phyloP scores from a whole-genome alignment of 2,797 vertebrate species.

The Anguilla megastoma region DNA sequence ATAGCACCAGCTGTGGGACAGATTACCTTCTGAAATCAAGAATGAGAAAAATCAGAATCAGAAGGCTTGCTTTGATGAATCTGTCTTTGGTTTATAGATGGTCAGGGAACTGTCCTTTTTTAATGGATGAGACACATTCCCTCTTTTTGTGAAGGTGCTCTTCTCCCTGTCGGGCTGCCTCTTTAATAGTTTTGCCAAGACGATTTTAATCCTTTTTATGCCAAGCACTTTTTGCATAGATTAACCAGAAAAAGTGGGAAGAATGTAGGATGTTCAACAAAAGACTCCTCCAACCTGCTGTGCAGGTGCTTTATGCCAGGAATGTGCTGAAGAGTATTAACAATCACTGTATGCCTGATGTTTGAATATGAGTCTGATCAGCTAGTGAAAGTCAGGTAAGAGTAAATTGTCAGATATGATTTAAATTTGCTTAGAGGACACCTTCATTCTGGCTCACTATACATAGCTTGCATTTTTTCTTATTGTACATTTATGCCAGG shows the following conservation, averaged over 20 bases:
- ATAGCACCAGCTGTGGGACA: background rate
- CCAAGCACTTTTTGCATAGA: background rate
- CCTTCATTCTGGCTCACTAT: too few species aligned
- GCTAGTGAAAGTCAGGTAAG: too few species aligned
- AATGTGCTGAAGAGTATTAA: too few species aligned
- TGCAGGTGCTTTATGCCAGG: background rate
- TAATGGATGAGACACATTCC: background rate
- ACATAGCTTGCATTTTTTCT: too few species aligned
- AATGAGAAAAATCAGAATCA: background rate
- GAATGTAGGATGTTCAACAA: too few species aligned
- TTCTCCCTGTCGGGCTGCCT: background rate
- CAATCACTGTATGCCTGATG: too few species aligned
- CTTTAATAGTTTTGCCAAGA: background rate
- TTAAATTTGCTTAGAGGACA: too few species aligned
- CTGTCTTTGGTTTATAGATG: background rate
- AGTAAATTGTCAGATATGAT: too few species aligned
- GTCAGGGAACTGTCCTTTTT: background rate
- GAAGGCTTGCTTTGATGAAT: background rate
- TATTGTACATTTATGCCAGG: too few species aligned
- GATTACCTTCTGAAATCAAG: background rate
- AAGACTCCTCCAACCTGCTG: background rate
- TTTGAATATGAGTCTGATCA: too few species aligned
- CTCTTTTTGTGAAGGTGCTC: background rate
- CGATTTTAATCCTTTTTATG: background rate
- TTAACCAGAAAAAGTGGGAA: background rate